phyloP scores from a whole-genome alignment of 2,888 invertebrate species.

The Lacanobia oleracea region DNA sequence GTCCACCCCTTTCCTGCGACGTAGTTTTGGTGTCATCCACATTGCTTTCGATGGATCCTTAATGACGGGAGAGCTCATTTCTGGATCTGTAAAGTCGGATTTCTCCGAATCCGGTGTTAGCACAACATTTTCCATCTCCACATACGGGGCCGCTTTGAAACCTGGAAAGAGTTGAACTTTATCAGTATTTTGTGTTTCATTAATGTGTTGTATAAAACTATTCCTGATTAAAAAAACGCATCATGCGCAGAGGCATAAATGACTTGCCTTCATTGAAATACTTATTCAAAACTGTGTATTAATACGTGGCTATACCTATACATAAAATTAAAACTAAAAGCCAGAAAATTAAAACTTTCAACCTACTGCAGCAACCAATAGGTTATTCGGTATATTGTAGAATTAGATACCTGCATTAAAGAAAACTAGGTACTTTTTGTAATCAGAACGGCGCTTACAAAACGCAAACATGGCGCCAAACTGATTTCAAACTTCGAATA shows the following conservation, averaged over 20 bases:
- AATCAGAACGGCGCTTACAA: neutral
- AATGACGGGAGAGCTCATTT: constrained; percentile 11
- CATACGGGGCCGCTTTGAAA: constrained; percentile 37
- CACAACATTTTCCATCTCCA: constrained; percentile 23
- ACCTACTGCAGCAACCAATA: too few relatives aligned
- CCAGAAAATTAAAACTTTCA: too few relatives aligned
- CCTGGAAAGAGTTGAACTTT: constrained; percentile 15
- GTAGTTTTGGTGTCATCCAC: constrained; percentile 61
- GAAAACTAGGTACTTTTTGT: too few relatives aligned
- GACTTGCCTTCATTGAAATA: too few relatives aligned
- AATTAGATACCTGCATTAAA: too few relatives aligned
- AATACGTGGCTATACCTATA: too few relatives aligned
- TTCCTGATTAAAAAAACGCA: neutral
- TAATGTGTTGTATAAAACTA: neutral
- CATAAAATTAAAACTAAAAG: too few relatives aligned
- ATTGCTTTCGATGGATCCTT: constrained; percentile 9
- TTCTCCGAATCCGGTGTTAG: constrained; percentile 37
- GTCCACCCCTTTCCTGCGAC: constrained; percentile 52
- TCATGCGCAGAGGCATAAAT: too few relatives aligned
- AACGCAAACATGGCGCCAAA: neutral
- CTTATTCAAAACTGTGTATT: too few relatives aligned
- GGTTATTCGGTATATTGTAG: too few relatives aligned
- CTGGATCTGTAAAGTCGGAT: constrained; percentile 8
- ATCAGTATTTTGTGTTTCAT: neutral
- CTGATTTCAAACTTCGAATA: constrained; percentile 6